Percentiles rank a stretch among this genome's conserved stretches.
phyloP scores from a whole-genome alignment of 2,888 invertebrate genomes.

The Caenorhabditis japonica region DNA sequence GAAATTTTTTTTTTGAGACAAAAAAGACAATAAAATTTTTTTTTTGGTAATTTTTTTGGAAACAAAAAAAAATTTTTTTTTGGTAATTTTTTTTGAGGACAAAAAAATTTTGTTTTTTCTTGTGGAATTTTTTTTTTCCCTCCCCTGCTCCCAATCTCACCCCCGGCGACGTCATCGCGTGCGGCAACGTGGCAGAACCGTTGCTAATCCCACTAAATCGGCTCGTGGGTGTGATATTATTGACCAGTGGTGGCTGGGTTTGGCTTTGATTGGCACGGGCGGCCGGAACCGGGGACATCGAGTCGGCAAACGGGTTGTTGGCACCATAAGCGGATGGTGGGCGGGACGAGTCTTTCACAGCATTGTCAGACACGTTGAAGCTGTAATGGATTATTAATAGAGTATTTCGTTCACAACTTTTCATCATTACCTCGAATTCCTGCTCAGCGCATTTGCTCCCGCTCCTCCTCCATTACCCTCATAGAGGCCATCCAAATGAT shows the following conservation, averaged over 20 bases:
- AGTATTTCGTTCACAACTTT: too few relatives aligned
- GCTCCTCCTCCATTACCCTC: background rate
- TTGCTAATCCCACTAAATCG: slow-evolving; percentile 20
- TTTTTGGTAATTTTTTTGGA: too few relatives aligned
- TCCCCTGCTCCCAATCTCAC: too few relatives aligned
- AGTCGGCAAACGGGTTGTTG: slow-evolving; percentile 43
- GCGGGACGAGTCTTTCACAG: slow-evolving; percentile 13
- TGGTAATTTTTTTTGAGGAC: too few relatives aligned
- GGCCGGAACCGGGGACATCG: slow-evolving; percentile 30
- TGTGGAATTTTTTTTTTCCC: too few relatives aligned
- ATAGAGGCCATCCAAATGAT: slow-evolving; percentile 47
- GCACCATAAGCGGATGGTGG: slow-evolving; percentile 13
- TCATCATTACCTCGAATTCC: slow-evolving; percentile 27
- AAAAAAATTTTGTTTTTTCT: background rate
- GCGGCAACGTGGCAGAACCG: slow-evolving; percentile 31
- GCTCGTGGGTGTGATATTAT: slow-evolving; percentile 10
- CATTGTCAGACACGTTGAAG: slow-evolving; percentile 41
- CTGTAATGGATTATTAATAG: slow-evolving; percentile 12
- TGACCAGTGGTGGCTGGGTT: too few relatives aligned
- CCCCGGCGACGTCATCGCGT: slow-evolving; percentile 46
- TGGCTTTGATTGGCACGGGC: too few relatives aligned
- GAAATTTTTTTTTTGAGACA: too few relatives aligned
- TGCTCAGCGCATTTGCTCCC: background rate
- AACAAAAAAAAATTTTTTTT: too few relatives aligned
- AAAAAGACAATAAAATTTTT: too few relatives aligned